A percentile compares a stretch with the other conserved stretches of the same genome.
Conservation (phyloP, 2,113 vertebrate genomes). For the Erinaceus europaeus region DNA sequence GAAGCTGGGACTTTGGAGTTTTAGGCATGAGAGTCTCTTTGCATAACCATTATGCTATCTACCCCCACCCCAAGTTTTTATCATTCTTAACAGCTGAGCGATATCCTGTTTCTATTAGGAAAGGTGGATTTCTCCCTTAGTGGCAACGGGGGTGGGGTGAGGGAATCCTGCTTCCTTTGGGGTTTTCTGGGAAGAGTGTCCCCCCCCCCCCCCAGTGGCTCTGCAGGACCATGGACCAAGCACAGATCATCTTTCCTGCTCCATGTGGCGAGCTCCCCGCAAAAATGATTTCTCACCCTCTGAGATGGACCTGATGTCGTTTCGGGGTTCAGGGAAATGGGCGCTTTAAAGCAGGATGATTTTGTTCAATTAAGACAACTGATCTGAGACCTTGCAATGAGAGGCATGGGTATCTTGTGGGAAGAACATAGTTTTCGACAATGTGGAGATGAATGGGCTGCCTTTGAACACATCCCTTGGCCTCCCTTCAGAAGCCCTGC, state of each 20-base stretch:
- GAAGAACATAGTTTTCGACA: neutral
- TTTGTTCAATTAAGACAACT: neutral
- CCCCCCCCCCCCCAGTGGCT: too few species aligned
- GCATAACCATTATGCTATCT: too few species aligned
- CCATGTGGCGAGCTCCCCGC: neutral
- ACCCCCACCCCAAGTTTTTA: too few species aligned
- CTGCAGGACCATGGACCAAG: neutral
- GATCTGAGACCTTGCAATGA: neutral
- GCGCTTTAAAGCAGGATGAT: too few species aligned
- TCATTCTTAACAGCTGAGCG: too few species aligned
- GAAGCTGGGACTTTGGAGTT: too few species aligned
- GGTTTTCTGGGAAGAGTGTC: neutral
- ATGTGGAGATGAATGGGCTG: neutral
- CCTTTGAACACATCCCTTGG: neutral
- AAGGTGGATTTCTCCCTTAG: too few species aligned
- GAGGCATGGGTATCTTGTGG: neutral
- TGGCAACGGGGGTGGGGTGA: too few species aligned
- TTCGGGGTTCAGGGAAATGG: neutral
- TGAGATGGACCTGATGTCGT: accelerated
- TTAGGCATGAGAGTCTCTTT: too few species aligned
- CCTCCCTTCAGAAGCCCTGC: neutral
- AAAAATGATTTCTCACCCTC: neutral
- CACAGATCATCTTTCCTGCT: neutral
- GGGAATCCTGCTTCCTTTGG: too few species aligned
- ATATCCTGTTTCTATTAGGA: too few species aligned